These are phyloP conservation scores for Eumerus sabulonum DNA, from an alignment of 2,888 invertebrate species.

Conservation along the genomic window DNA sequence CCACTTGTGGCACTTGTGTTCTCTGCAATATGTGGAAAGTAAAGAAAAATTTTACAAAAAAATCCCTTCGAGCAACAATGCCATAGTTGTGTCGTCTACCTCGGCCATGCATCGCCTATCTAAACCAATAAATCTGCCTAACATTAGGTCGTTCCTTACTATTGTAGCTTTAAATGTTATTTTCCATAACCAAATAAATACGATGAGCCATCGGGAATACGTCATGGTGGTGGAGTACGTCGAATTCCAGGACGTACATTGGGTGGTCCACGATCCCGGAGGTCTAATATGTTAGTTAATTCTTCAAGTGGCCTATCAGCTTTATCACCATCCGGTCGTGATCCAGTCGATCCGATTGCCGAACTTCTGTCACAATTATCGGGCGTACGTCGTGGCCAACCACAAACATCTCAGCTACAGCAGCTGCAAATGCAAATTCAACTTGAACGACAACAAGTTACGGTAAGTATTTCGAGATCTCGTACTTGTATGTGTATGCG, in stretches of 20 bases:
- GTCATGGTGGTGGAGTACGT: conserved; percentile 85
- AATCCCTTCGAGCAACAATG: too few species aligned
- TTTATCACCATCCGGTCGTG: conserved; percentile 91
- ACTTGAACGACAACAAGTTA: conserved; percentile 92
- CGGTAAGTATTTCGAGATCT: conserved; percentile 76
- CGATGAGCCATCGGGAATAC: conserved; percentile 92
- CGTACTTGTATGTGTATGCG: conserved; percentile 6
- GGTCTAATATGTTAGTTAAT: conserved; percentile 97
- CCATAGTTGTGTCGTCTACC: too few species aligned
- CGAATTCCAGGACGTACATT: conserved; percentile 90
- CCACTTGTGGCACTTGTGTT: too few species aligned
- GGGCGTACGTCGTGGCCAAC: conserved; percentile 87
- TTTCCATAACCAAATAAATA: conserved; percentile 81
- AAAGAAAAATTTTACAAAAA: too few species aligned
- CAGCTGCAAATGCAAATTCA: conserved; percentile 97
- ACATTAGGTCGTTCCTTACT: too few species aligned
- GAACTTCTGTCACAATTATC: conserved; percentile 97
- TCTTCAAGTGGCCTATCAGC: conserved; percentile 91
- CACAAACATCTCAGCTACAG: conserved; percentile 89
- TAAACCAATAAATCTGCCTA: neutral
- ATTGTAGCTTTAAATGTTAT: too few species aligned
- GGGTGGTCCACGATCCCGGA: conserved; percentile 87
- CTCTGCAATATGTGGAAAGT: too few species aligned
- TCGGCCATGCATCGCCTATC: neutral
- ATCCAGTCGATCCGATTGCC: conserved; percentile 97